Percentiles rank a stretch among this genome's conserved stretches.
Conservation (phyloP, 2,113 vertebrate genomes). For the Nycticorax nycticorax region DNA sequence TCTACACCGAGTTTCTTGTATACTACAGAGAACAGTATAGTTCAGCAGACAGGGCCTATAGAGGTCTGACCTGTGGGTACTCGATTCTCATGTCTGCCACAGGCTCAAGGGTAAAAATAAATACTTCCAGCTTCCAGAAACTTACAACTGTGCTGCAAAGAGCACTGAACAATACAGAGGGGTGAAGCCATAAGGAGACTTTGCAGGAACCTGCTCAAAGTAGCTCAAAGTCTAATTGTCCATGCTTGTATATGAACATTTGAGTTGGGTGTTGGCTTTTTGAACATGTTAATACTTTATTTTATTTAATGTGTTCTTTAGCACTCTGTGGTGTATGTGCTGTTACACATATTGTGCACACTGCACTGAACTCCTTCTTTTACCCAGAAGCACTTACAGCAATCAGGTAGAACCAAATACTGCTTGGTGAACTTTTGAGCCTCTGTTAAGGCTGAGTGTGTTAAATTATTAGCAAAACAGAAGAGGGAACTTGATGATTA, state of each 20-base stretch:
- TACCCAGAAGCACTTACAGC: not conserved
- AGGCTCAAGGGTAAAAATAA: not conserved
- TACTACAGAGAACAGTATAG: rapidly evolving
- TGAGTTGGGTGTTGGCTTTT: not conserved
- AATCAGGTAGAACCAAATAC: not conserved
- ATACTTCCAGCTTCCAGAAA: not conserved
- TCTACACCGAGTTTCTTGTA: not conserved
- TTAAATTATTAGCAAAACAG: not conserved
- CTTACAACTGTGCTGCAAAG: not conserved
- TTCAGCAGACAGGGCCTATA: not conserved
- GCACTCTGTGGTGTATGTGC: not conserved
- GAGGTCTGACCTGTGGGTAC: not conserved
- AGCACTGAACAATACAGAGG: not conserved
- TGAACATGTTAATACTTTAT: not conserved
- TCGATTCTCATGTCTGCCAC: not conserved
- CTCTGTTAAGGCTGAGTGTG: not conserved
- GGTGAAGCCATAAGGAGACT: not conserved
- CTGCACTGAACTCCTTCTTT: not conserved
- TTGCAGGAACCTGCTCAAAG: not conserved
- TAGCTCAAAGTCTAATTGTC: not conserved
- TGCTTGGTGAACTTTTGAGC: not conserved
- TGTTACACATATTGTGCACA: not conserved
- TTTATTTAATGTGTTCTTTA: not conserved
- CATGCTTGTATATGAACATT: not conserved
- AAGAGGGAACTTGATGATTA: not conserved